A percentile compares a stretch with the other conserved stretches of the same genome.
Evolutionary conservation across 2,888 invertebrate species (phyloP).

Genomic region (Sicus ferrugineus): DNA sequence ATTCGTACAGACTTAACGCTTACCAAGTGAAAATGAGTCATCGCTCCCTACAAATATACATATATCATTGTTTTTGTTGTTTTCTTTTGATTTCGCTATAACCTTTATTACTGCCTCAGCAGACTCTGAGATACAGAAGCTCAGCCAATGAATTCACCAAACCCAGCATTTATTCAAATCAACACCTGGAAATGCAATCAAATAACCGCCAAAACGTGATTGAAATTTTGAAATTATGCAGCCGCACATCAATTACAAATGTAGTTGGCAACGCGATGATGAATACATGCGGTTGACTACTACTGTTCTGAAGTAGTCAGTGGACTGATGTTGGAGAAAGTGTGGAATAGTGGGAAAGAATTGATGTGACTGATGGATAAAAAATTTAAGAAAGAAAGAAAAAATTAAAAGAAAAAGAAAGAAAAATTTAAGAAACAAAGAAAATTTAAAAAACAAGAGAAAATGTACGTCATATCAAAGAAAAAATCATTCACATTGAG

Average conservation of each 20-base stretch:
- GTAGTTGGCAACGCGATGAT: slow-evolving; percentile 15
- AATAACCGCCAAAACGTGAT: slow-evolving; percentile 29
- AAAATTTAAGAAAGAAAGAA: neutral
- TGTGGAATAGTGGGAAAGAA: neutral
- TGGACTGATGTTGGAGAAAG: neutral
- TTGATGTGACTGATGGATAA: neutral
- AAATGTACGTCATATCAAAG: too few species aligned
- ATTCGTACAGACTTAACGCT: too few species aligned
- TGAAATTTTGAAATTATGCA: slow-evolving; percentile 19
- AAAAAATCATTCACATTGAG: too few species aligned
- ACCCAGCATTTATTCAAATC: slow-evolving; percentile 24
- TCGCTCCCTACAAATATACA: too few species aligned
- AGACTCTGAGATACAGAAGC: neutral
- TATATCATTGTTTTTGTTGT: neutral
- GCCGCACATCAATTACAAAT: slow-evolving; percentile 18
- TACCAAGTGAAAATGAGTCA: too few species aligned
- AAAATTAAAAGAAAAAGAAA: neutral
- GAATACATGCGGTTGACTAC: neutral
- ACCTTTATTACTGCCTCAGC: too few species aligned
- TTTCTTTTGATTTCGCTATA: too few species aligned
- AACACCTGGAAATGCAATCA: slow-evolving; percentile 34
- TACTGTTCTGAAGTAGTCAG: neutral
- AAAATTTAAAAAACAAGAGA: too few species aligned
- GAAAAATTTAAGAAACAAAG: too few species aligned
- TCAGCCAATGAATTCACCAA: neutral